These are phyloP conservation scores for Semnopithecus entellus DNA, from an alignment of 2,113 vertebrate species.

Conservation along the genomic window DNA sequence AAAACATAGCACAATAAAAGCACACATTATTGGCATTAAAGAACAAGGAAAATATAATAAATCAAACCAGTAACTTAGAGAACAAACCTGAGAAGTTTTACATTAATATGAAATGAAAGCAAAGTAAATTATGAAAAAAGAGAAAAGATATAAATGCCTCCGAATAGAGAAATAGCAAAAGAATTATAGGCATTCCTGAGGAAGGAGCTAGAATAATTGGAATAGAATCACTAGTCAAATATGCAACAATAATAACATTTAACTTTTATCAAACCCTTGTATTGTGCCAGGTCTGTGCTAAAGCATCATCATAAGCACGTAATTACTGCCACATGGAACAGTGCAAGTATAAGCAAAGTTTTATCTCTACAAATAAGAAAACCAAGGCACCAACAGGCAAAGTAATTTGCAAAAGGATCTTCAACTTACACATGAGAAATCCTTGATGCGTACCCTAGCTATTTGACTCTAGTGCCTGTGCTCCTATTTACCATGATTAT, in stretches of 20 bases:
- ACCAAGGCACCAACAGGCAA: background rate
- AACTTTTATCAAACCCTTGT: background rate
- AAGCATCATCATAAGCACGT: background rate
- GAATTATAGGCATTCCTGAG: background rate
- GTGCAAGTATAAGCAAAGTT: background rate
- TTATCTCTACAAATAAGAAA: background rate
- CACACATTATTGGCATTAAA: background rate
- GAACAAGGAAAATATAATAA: background rate
- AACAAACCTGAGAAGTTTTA: background rate
- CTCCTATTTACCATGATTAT: slow-evolving; percentile 17
- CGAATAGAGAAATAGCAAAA: background rate
- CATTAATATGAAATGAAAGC: background rate
- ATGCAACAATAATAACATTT: background rate
- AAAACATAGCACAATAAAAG: background rate
- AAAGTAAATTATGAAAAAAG: slow-evolving; percentile 36
- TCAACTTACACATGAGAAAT: background rate
- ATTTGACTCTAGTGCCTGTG: background rate
- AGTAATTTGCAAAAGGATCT: background rate
- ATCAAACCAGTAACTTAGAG: background rate
- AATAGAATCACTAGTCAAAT: background rate
- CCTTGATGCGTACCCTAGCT: background rate
- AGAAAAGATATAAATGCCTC: background rate
- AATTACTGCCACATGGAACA: background rate
- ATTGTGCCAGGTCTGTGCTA: background rate
- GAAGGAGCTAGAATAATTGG: slow-evolving; percentile 3